Evolutionary conservation across 2,797 vertebrate species (phyloP), one percentile per base, ranked within the genome.

Genomic region (Sebastes oblongus): DNA sequence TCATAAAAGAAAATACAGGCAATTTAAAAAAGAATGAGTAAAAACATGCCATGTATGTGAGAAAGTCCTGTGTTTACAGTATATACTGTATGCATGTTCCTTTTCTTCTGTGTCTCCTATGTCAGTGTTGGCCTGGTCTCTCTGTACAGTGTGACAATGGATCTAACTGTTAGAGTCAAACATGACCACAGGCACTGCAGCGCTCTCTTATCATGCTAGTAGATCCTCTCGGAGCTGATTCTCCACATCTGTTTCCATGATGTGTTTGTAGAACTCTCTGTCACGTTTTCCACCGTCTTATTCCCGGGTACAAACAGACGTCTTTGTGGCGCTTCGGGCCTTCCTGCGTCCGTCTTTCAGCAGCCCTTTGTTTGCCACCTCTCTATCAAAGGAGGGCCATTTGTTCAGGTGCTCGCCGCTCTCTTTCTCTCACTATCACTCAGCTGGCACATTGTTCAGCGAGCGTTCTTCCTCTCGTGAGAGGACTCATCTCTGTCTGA

Each of bases 321-420:
- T 80, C 77, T 74, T 27, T 76, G 65, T 27, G 75, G 83, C 8
- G 3, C 81, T 50, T 14, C 4, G 20, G 78, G 84, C 84, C 89
- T 82, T 77, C 77, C 66, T 72, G 72, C 65, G 27, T 72, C 61
- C 66, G 14, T 82, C 79, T 78, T 39, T 87, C 74, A 83, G 87
- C 77, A 68, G 76, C 84, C 76, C 74, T 74, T 83, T 85, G 42
- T 90, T 71, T 36, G 67, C 29, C 59, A 70, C 77, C 61, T 46
- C 11, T 65, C 52, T 68, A 18, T 68, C 52, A 70, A 75, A 88
- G 88, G 88, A 91, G 87, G 10, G 29, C 4, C 52, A 80, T 91
- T 94, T 94, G 91, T 94, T 96, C 93, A 87, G 89, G 78, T 87
- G 92, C 93, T 93, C 86, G 30, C 83, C 54, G 72, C 89, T 81